Evolutionary conservation across 2,888 invertebrate species (phyloP).

Genomic region (Perdita meconis): DNA sequence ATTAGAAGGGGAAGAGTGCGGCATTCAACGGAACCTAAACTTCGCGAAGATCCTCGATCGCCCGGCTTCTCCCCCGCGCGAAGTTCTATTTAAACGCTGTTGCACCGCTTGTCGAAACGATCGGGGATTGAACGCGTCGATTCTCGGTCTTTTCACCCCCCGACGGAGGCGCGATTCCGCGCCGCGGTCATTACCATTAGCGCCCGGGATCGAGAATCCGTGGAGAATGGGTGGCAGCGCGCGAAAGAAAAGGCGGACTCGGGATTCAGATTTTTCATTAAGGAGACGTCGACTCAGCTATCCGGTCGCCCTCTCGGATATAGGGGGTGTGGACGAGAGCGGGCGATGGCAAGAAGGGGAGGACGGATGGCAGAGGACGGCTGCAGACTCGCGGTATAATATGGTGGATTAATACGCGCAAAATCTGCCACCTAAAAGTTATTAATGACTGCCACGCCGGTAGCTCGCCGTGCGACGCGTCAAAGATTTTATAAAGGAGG

Average conservation of each 20-base stretch:
- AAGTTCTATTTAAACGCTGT: not conserved
- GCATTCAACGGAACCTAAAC: slow-evolving; percentile 4
- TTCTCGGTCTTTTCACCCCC: slow-evolving; percentile 3
- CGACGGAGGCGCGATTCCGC: slow-evolving; percentile 36
- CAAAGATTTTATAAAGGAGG: slow-evolving; percentile 83
- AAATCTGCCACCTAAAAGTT: slow-evolving; percentile 84
- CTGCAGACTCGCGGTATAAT: slow-evolving; percentile 79
- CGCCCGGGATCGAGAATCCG: slow-evolving; percentile 60
- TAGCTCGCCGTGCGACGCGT: slow-evolving; percentile 77
- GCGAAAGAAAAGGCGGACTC: slow-evolving; percentile 69
- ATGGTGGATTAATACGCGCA: slow-evolving; percentile 83
- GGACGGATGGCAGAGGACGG: slow-evolving; percentile 69
- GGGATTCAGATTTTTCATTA: slow-evolving; percentile 84
- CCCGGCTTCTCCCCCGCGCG: not conserved
- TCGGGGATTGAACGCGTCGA: slow-evolving; percentile 42
- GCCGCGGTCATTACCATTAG: slow-evolving; percentile 65
- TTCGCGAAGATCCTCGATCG: slow-evolving; percentile 6
- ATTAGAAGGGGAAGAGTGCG: not conserved
- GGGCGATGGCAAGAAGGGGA: slow-evolving; percentile 65
- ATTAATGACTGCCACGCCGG: slow-evolving; percentile 81
- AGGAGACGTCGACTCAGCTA: slow-evolving; percentile 84
- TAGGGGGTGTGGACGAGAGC: slow-evolving; percentile 63
- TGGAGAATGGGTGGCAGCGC: slow-evolving; percentile 48
- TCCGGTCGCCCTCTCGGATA: slow-evolving; percentile 72
- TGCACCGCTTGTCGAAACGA: slow-evolving; percentile 6